phyloP scores from a whole-genome alignment of 2,888 invertebrate genomes.

The Bugula neritina region DNA sequence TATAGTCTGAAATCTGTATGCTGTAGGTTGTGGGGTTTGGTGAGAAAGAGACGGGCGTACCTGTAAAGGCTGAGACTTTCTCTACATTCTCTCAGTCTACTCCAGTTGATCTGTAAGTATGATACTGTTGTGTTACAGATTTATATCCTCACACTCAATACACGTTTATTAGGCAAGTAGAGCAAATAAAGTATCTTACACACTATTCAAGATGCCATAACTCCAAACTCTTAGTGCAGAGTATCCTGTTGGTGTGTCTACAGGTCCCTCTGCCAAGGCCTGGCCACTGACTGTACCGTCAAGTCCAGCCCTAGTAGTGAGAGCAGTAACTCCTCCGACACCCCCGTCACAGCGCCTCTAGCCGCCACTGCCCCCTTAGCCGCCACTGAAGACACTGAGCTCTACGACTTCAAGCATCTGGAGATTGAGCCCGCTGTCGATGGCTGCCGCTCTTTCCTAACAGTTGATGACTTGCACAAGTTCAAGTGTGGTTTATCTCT shows the following conservation, averaged over 20 bases:
- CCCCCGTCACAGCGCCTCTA: background rate
- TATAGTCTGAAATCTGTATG: too few relatives aligned
- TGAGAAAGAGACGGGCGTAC: background rate
- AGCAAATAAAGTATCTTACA: too few relatives aligned
- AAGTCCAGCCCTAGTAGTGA: background rate
- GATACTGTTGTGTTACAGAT: too few relatives aligned
- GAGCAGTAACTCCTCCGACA: background rate
- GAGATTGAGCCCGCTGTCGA: background rate
- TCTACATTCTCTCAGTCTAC: conserved; percentile 1
- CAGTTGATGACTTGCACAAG: background rate
- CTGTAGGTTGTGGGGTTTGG: conserved; percentile 16
- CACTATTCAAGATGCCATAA: too few relatives aligned
- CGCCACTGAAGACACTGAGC: background rate
- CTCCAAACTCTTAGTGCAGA: too few relatives aligned
- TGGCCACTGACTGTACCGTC: background rate
- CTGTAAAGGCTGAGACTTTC: background rate
- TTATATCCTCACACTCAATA: too few relatives aligned
- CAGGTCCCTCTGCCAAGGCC: background rate
- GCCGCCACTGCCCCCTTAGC: background rate
- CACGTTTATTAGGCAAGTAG: too few relatives aligned
- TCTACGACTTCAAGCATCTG: background rate
- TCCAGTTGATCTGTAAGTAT: conserved; percentile 20
- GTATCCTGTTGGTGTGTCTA: too few relatives aligned
- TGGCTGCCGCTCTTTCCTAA: background rate
- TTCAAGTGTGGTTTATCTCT: conserved; percentile 4